Evolutionary conservation across 2,113 vertebrate species (phyloP), one percentile per base, ranked within the genome.

Genomic region (Aphyosemion australe): DNA sequence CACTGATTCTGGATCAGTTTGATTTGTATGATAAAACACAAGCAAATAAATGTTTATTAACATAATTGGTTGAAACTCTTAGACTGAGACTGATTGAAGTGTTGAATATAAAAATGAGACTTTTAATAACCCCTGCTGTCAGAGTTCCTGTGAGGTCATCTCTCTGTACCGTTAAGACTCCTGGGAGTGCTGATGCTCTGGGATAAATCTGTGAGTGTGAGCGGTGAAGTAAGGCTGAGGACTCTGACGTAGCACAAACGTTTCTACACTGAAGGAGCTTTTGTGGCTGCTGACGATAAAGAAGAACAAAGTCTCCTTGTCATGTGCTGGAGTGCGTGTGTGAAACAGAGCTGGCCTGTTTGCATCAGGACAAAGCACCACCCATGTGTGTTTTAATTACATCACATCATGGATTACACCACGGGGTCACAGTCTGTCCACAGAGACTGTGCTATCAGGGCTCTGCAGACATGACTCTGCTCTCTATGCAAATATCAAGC

Each of bases 351-450:
- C 43, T 2, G 20, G 20, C 53, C 41, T 83, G 69, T 83, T 69
- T 54, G 56, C 43, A 1, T 11, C 34, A 16, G 68, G 56, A 59
- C 66, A 53, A 43, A 14, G 42, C 61, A 49, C 68, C 61, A 61
- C n/a, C 59, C 54, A 41, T 43, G 56, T 65, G 39, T 3, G 45
- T 51, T 72, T 73, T 52, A 64, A 78, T 80, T 58, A 85, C 72
- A 49, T 87, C 86, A 87, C 64, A 60, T 74, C 52, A 68, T 64
- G 66, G 78, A 86, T 86, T 66, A 85, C 76, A 37, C 76, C 78
- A 80, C 34, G 0, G 8, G 32, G 60, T 18, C 65, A 49, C 68
- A 71, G 74, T 75, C 58, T 69, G 14, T 62, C 58, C 68, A 80
- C 70, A 78, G 66, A 78, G 57, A 39, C 69, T 26, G 66, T 61